Conservation (phyloP, 2,888 invertebrate species). For the Dione juno region DNA sequence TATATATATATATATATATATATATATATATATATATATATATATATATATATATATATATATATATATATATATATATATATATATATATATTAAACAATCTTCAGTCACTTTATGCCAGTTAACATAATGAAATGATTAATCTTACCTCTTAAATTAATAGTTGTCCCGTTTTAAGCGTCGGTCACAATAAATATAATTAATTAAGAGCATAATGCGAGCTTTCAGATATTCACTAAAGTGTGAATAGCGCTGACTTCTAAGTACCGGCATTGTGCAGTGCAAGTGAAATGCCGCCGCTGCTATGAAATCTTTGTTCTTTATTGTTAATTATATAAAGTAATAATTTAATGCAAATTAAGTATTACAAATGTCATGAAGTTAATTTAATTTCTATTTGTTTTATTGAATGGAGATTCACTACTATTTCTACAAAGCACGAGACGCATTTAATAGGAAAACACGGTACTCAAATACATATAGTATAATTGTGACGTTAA, state of each 20-base stretch:
- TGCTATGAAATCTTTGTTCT: neutral
- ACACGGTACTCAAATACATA: no score
- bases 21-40: no score
- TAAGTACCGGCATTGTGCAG: slow-evolving; percentile 52
- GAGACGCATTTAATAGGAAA: no score
- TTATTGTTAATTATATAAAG: slow-evolving; percentile 30
- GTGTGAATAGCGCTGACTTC: slow-evolving; percentile 42
- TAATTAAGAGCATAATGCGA: slow-evolving; percentile 71
- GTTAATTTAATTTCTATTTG: neutral
- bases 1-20: no score
- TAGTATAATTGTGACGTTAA: no score
- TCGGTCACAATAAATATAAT: slow-evolving; percentile 73
- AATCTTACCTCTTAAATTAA: slow-evolving; percentile 44
- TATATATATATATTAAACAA: no score
- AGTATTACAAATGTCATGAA: neutral
- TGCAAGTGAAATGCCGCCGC: slow-evolving; percentile 63
- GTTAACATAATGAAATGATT: slow-evolving; percentile 35
- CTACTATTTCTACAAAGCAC: neutral
- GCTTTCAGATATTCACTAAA: slow-evolving; percentile 36
- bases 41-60: no score
- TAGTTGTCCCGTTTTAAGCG: slow-evolving; percentile 52
- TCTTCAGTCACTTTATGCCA: neutral
- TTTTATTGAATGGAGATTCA: neutral
- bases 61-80: no score
- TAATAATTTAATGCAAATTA: neutral